Evolutionary conservation across 2,888 invertebrate genomes (phyloP).

Genomic region (Xestobium rufovillosum): DNA sequence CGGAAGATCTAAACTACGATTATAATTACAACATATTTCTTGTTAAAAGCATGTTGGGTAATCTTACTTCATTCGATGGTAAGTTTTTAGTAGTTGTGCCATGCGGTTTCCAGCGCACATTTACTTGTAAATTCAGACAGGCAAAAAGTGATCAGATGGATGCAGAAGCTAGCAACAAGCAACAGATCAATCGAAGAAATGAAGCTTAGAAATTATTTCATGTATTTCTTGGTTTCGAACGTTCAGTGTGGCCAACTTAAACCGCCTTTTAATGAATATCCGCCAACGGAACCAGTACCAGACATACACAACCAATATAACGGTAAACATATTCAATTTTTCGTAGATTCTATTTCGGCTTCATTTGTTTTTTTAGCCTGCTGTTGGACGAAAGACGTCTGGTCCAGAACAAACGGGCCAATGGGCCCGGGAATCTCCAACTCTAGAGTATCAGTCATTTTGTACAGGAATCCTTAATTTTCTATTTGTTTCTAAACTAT

Average conservation of each 20-base stretch:
- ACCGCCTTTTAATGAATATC: conserved; percentile 45
- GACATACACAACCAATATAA: conserved; percentile 40
- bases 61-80: conserved; percentile 37
- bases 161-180: conserved; percentile 44
- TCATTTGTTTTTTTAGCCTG: conserved; percentile 32
- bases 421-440: not conserved
- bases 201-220: conserved; percentile 48
- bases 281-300: conserved; percentile 44
- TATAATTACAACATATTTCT: conserved; percentile 48
- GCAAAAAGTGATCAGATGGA: conserved; percentile 45
- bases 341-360: not conserved
- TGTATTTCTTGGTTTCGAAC: conserved; percentile 46
- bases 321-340: conserved; percentile 42
- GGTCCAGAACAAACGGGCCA: not conserved
- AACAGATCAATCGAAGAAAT: conserved; percentile 45
- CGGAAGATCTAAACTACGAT: conserved; percentile 47
- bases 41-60: conserved; percentile 43
- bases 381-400: conserved; percentile 26
- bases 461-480: conserved; percentile 48
- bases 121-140: conserved; percentile 41
- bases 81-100: too few species aligned
- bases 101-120: too few species aligned
- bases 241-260: conserved; percentile 44
- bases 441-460: conserved; percentile 29
- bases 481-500: too few species aligned